Percentiles rank a stretch among this genome's conserved stretches.
phyloP scores from a whole-genome alignment of 2,888 invertebrate genomes.

The Parthenolecanium corni region DNA sequence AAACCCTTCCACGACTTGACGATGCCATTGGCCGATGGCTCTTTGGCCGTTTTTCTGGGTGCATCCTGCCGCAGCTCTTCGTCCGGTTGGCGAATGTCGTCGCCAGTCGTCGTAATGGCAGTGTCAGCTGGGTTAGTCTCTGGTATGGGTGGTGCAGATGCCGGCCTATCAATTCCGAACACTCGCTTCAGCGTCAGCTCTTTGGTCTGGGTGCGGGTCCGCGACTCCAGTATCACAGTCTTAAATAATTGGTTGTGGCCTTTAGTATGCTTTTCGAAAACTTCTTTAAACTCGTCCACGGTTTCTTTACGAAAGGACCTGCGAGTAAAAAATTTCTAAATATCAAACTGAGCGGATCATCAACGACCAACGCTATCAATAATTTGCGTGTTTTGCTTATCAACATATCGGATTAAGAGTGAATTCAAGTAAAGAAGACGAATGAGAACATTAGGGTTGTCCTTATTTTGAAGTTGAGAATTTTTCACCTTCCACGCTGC shows the following conservation, averaged over 20 bases:
- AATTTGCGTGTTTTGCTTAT: too few relatives aligned
- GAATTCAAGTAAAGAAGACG: too few relatives aligned
- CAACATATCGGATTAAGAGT: too few relatives aligned
- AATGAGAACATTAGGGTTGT: too few relatives aligned
- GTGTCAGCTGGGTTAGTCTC: neutral
- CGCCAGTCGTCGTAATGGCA: neutral
- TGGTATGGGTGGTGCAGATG: conserved; percentile 61
- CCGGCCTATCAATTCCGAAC: conserved; percentile 66
- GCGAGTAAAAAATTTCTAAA: neutral
- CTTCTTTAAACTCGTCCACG: conserved; percentile 53
- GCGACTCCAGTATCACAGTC: conserved; percentile 20
- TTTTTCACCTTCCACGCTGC: too few relatives aligned
- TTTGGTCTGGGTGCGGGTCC: conserved; percentile 21
- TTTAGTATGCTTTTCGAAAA: conserved; percentile 50
- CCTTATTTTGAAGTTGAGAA: too few relatives aligned
- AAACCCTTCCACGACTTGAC: conserved; percentile 18
- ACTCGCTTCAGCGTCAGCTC: conserved; percentile 54
- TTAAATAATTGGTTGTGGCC: conserved; percentile 8
- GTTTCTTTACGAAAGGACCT: conserved; percentile 56
- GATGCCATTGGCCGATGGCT: conserved; percentile 37
- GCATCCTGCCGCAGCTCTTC: neutral
- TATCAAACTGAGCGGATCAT: too few relatives aligned
- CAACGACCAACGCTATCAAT: too few relatives aligned
- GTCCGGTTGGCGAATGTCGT: neutral
- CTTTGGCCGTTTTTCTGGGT: neutral